Percentiles rank a stretch among this genome's conserved stretches.
phyloP scores from a whole-genome alignment of 2,888 invertebrate species.

The Troides oblongomaculatus region DNA sequence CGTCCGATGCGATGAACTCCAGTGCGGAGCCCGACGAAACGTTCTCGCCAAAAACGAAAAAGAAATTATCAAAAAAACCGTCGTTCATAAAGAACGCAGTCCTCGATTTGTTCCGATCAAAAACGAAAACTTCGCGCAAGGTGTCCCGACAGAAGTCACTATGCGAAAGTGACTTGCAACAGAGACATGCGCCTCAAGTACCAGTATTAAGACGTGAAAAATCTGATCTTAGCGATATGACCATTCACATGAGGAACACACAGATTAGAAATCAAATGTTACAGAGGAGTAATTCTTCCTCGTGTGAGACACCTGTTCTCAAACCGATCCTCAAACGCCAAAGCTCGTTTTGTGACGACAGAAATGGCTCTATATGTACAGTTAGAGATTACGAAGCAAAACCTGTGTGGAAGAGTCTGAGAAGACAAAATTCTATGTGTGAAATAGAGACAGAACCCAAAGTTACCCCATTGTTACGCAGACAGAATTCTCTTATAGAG shows the following conservation, averaged over 20 bases:
- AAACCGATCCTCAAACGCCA: slow-evolving; percentile 76
- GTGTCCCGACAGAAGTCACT: slow-evolving; percentile 76
- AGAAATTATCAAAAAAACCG: slow-evolving; percentile 79
- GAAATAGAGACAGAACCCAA: slow-evolving; percentile 79
- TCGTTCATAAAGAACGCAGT: slow-evolving; percentile 79
- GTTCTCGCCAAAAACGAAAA: slow-evolving; percentile 79
- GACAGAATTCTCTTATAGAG: slow-evolving; percentile 77
- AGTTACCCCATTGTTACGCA: slow-evolving; percentile 75
- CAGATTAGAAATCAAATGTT: slow-evolving; percentile 73
- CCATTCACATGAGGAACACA: slow-evolving; percentile 67
- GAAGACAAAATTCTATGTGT: slow-evolving; percentile 75
- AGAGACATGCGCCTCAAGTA: slow-evolving; percentile 58
- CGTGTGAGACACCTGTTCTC: slow-evolving; percentile 71
- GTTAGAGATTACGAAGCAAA: slow-evolving; percentile 73
- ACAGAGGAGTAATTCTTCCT: slow-evolving; percentile 74
- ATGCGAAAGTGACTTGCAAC: slow-evolving; percentile 72
- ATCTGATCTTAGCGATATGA: slow-evolving; percentile 69
- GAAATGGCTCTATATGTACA: slow-evolving; percentile 69
- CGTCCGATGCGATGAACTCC: slow-evolving; percentile 75
- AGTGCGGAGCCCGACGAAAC: slow-evolving; percentile 76
- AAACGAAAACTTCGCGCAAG: slow-evolving; percentile 73
- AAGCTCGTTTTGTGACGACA: slow-evolving; percentile 74
- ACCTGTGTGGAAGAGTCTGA: slow-evolving; percentile 61
- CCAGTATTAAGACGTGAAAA: slow-evolving; percentile 72
- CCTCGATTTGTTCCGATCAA: slow-evolving; percentile 76